Evolutionary conservation across 2,888 invertebrate genomes (phyloP).

Genomic region (Portevinia maculata): DNA sequence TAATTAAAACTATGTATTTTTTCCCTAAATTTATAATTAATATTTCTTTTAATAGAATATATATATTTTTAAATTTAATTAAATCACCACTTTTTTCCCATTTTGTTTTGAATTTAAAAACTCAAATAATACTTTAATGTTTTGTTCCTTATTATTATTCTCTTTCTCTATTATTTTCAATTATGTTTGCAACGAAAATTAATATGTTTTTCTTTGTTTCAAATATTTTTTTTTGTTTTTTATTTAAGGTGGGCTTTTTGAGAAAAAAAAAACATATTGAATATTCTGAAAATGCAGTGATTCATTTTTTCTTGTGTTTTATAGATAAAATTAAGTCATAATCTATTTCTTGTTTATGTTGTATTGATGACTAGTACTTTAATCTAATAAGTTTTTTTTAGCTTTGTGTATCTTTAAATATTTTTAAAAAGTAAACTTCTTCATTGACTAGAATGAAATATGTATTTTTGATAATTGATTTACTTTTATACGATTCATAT

Average conservation of each 20-base stretch:
- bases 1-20: slow-evolving; percentile 70
- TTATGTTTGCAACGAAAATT: slow-evolving; percentile 61
- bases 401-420: neutral
- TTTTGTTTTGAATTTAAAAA: slow-evolving; percentile 53
- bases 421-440: slow-evolving; percentile 57
- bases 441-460: slow-evolving; percentile 59
- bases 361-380: slow-evolving; percentile 58
- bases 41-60: slow-evolving; percentile 29
- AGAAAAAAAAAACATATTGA: slow-evolving; percentile 57
- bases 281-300: slow-evolving; percentile 73
- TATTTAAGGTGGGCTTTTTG: slow-evolving; percentile 69
- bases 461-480: slow-evolving; percentile 31
- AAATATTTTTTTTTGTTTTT: slow-evolving; percentile 20
- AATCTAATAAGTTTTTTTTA: slow-evolving; percentile 27
- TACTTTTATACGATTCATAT: slow-evolving; percentile 39
- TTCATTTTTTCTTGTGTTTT: slow-evolving; percentile 31
- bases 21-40: slow-evolving; percentile 65
- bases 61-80: slow-evolving; percentile 49
- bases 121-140: slow-evolving; percentile 67
- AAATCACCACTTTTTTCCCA: slow-evolving; percentile 64
- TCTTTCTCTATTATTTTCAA: slow-evolving; percentile 48
- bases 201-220: slow-evolving; percentile 26
- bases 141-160: slow-evolving; percentile 29
- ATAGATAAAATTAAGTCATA: slow-evolving; percentile 36
- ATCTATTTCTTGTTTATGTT: slow-evolving; percentile 22